These are phyloP conservation scores for Laticauda laticaudata DNA, from an alignment of 2,113 vertebrate genomes.

Conservation along the genomic window DNA sequence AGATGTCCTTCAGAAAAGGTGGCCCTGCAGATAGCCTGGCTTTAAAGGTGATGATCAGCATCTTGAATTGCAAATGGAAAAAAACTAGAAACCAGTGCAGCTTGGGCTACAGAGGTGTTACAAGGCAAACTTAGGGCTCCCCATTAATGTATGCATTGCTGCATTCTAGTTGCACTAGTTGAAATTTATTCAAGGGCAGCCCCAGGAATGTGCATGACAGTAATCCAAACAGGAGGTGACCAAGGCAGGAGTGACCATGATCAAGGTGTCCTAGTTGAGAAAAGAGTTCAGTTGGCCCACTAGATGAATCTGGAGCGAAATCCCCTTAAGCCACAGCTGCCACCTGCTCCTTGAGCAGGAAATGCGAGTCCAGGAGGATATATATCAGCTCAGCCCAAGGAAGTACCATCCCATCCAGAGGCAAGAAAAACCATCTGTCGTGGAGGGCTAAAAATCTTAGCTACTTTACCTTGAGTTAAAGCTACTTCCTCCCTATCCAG, in stretches of 20 bases:
- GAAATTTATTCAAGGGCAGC: not conserved
- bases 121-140: not conserved
- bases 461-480: not conserved
- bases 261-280: not conserved
- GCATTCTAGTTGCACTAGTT: too few species aligned
- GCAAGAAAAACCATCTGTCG: not conserved
- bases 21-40: too few species aligned
- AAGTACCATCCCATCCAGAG: not conserved
- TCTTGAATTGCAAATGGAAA: too few species aligned
- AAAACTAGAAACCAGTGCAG: not conserved
- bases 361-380: not conserved
- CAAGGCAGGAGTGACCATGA: not conserved
- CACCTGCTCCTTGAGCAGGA: too few species aligned
- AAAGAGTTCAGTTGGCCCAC: not conserved
- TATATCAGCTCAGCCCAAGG: not conserved
- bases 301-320: not conserved
- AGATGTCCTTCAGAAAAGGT: too few species aligned
- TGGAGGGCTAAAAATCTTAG: not conserved
- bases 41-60: too few species aligned
- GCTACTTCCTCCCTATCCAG: too few species aligned
- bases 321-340: too few species aligned
- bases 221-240: not conserved
- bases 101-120: not conserved
- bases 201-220: not conserved
- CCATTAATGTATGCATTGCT: not conserved